phyloP scores from a whole-genome alignment of 2,113 vertebrate genomes.

The Axis porcinus region DNA sequence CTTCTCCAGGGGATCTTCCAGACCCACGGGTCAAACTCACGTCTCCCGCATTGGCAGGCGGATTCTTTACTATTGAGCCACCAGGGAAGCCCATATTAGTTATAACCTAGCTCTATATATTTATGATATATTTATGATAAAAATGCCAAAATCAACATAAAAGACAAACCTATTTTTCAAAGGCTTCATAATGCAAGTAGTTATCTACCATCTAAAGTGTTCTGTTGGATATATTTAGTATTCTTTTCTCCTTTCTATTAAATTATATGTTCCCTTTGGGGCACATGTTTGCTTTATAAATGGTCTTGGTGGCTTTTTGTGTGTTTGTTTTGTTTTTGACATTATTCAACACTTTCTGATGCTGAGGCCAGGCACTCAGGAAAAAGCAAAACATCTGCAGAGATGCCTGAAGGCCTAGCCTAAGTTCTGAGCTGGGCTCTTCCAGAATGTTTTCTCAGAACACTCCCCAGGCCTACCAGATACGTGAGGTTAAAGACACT shows the following conservation, averaged over 20 bases:
- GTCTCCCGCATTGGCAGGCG: accelerated
- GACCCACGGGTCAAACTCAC: background rate
- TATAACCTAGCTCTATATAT: background rate
- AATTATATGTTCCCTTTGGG: background rate
- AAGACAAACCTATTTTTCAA: background rate
- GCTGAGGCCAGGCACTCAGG: background rate
- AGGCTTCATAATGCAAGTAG: background rate
- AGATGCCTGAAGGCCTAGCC: background rate
- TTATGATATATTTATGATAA: background rate
- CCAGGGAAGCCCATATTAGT: background rate
- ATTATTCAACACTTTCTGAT: background rate
- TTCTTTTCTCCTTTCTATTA: background rate
- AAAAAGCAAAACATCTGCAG: background rate
- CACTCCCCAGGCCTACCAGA: background rate
- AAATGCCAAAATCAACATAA: background rate
- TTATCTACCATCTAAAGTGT: background rate
- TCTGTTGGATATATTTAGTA: background rate
- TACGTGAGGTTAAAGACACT: background rate
- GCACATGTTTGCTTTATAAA: background rate
- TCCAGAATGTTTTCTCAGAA: background rate
- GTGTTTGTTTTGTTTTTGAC: background rate
- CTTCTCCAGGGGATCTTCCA: background rate
- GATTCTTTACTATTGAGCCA: background rate
- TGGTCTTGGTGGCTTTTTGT: background rate
- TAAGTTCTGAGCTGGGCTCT: background rate